A percentile compares a stretch with the other conserved stretches of the same genome.
These are phyloP conservation scores for Anhinga rufa DNA, from an alignment of 2,113 vertebrate genomes.

Conservation along the genomic window DNA sequence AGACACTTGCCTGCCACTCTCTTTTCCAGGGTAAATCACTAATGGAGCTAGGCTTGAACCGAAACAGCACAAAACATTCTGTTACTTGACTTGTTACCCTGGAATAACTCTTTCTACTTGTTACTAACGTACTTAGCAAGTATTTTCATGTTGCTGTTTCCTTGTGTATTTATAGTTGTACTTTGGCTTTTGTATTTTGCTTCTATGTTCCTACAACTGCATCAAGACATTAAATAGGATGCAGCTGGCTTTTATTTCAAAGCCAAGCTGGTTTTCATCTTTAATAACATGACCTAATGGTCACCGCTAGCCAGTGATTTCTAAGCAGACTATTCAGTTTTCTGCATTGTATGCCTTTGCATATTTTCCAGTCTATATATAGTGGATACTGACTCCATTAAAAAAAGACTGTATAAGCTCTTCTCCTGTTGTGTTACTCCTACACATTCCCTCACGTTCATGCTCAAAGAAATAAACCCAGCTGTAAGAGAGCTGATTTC, in stretches of 20 bases:
- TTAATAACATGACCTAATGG: conserved; percentile 17
- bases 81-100: not conserved
- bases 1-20: not conserved
- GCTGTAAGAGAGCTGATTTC: not conserved
- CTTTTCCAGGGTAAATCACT: not conserved
- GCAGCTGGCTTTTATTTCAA: not conserved
- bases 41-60: not conserved
- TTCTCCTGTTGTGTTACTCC: not conserved
- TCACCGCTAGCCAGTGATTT: not conserved
- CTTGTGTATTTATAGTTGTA: not conserved
- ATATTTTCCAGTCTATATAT: conserved; percentile 26
- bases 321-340: not conserved
- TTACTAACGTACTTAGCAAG: not conserved
- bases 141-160: not conserved
- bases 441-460: not conserved
- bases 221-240: not conserved
- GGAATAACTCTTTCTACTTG: not conserved
- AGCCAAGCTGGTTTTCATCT: not conserved
- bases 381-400: not conserved
- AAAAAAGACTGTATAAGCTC: conserved; percentile 7
- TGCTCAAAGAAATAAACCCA: not conserved
- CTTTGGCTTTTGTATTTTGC: not conserved
- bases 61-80: not conserved
- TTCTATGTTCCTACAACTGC: not conserved
- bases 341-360: not conserved